These are phyloP conservation scores for Smittia aterrima DNA, from an alignment of 2,888 invertebrate species.

Conservation along the genomic window DNA sequence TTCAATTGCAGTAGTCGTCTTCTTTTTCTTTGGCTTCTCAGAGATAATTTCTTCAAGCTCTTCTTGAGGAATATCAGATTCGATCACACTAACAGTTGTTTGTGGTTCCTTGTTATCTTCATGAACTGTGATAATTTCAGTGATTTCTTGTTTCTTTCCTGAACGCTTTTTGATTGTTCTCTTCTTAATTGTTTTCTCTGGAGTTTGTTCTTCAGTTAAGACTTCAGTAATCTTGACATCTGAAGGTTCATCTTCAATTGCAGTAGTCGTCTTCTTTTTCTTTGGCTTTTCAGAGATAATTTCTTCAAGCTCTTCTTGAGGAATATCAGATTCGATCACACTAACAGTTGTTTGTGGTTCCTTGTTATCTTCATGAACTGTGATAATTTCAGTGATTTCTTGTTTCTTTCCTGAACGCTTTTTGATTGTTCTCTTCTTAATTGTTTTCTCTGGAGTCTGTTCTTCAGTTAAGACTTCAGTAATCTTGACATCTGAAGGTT, in stretches of 20 bases:
- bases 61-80: neutral
- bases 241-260: neutral
- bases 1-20: neutral
- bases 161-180: neutral
- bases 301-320: neutral
- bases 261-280: neutral
- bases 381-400: neutral
- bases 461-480: neutral
- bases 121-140: neutral
- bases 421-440: conserved; percentile 3
- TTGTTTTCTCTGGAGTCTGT: neutral
- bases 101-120: neutral
- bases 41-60: neutral
- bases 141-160: neutral
- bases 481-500: neutral
- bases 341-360: neutral
- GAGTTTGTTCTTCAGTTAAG: neutral
- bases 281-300: neutral
- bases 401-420: neutral
- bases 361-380: neutral
- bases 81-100: neutral
- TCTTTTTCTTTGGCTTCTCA: neutral
- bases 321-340: neutral
- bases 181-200: neutral
- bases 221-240: neutral